A percentile compares a stretch with the other conserved stretches of the same genome.
Conservation (phyloP, 2,888 invertebrate genomes). For the Drosophila algonquin region DNA sequence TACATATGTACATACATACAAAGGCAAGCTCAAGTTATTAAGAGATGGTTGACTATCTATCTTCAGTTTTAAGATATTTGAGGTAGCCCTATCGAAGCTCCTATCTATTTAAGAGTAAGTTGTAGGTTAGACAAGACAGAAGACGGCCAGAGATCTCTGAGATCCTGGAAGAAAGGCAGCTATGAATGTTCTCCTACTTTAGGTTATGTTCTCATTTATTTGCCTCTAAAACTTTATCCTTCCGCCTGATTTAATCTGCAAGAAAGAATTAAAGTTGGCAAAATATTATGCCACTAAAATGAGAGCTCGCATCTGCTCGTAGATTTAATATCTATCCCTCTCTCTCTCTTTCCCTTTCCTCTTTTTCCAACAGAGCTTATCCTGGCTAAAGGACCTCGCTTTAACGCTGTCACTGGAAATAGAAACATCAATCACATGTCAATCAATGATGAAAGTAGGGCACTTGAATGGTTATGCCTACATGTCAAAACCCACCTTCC, state of each 20-base stretch:
- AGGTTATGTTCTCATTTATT: not conserved
- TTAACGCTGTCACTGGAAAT: conserved; percentile 66
- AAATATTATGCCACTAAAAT: not conserved
- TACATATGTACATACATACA: not conserved
- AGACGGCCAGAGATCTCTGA: no score
- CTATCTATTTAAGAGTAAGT: no score
- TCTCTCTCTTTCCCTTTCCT: not conserved
- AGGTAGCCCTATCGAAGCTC: no score
- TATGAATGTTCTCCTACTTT: not conserved
- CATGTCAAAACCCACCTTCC: conserved; percentile 37
- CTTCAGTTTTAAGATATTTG: no score
- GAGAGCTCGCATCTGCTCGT: not conserved
- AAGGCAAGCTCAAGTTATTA: not conserved
- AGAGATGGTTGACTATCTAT: no score
- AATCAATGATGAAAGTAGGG: conserved; percentile 72
- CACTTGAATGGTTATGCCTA: conserved; percentile 62
- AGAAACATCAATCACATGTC: conserved; percentile 83
- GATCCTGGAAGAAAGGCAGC: no score
- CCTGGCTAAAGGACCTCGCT: conserved; percentile 13
- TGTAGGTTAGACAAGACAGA: no score
- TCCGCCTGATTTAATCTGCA: not conserved
- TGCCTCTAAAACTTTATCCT: not conserved
- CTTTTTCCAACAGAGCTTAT: not conserved
- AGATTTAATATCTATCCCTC: not conserved
- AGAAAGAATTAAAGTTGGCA: not conserved